Evolutionary conservation across 2,888 invertebrate genomes (phyloP), one percentile per base, ranked within the genome.

Genomic region (Campopleginae sp.): DNA sequence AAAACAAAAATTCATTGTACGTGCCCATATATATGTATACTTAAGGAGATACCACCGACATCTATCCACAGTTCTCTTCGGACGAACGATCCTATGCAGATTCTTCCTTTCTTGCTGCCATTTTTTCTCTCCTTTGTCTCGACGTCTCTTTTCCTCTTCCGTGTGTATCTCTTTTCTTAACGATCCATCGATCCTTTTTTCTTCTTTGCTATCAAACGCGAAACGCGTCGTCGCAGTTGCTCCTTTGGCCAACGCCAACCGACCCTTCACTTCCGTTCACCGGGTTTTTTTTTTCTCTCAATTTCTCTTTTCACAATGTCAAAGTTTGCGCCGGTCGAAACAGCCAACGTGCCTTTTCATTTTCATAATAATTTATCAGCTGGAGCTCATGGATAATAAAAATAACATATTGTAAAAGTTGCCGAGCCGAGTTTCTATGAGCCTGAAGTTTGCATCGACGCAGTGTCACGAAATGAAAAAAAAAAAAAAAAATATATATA

Each of bases 51-150:
- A 71, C 19, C 66, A 71, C 78, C 74, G 83, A 84, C 79, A 76
- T 85, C 85, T 71, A 85, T 85, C 85, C 82, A 33, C 66, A 33
- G 27, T 51, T 72, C 38, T n/a, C 23, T 70, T 68, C 8, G 38
- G 51, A 44, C 17, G 48, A 48, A 44, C 66, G 54, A 71, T 46
- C 79, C 87, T 86, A 91, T 90, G 90, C 87, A 90, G 90, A 90
- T 90, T 89, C 89, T 80, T 66, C 65, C 42, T 27, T 79, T 71
- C 78, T 19, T 23, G 33, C 6, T 17, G 44, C 8, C 12, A 14
- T 71, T 38, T 61, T 63, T 77, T 75, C 5, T 63, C n/a, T 38
- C 54, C n/a, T 38, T 23, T 51, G 33, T n/a, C 38, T 23, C 38
- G 17, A 23, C 58, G 14, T 14, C n/a, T 33, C 31, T 33, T 19